Conservation (phyloP, 2,113 vertebrate species). For the Ceyx melanurus region DNA sequence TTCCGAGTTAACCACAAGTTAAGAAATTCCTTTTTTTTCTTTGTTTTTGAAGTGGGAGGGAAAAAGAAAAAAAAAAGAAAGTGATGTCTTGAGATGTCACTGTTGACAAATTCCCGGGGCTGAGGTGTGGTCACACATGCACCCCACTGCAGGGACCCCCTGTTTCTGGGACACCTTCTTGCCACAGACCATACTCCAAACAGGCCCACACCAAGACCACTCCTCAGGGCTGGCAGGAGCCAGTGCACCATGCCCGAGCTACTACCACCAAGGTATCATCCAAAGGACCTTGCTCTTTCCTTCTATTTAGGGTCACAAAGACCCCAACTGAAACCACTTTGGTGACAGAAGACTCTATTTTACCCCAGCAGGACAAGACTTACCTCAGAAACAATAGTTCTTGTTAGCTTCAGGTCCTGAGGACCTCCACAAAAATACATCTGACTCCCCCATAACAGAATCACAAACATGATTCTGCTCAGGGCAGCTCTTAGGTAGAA, state of each 20-base stretch:
- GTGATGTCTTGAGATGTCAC: background rate
- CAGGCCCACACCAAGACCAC: accelerated
- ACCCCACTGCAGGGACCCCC: background rate
- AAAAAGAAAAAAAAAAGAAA: background rate
- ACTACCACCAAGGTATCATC: background rate
- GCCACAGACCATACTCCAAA: background rate
- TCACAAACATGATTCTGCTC: background rate
- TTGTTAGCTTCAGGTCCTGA: background rate
- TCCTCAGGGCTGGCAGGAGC: background rate
- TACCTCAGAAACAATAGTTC: background rate
- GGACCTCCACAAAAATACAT: too few relatives aligned
- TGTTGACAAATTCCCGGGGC: background rate
- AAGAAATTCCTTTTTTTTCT: conserved; percentile 64
- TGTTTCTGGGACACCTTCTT: accelerated
- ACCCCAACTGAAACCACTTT: background rate
- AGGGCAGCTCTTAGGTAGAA: background rate
- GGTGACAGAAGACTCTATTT: background rate
- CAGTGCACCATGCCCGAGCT: background rate
- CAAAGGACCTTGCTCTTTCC: background rate
- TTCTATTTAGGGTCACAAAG: background rate
- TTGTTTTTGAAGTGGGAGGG: conserved; percentile 18
- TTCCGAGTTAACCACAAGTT: conserved; percentile 64
- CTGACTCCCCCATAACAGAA: background rate
- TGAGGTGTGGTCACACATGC: background rate
- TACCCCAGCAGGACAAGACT: background rate